Conservation (phyloP, 2,888 invertebrate species). For the Cerastis rubricosa region DNA sequence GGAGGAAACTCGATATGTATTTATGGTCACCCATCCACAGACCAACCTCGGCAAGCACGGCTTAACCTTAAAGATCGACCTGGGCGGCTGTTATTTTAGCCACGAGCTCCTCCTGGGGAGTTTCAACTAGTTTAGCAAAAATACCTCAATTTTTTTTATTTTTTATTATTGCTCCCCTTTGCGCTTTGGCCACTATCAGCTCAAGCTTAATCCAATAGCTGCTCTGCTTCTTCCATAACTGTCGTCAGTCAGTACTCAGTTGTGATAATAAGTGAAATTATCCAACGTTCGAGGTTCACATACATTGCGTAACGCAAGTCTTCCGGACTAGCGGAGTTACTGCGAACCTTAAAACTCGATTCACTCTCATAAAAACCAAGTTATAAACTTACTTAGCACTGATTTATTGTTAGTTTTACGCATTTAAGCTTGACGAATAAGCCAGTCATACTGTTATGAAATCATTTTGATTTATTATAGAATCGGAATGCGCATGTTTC, state of each 20-base stretch:
- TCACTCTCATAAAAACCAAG: constrained; percentile 13
- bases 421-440: constrained; percentile 35
- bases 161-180: background rate
- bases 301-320: constrained; percentile 49
- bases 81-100: too few relatives aligned
- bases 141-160: background rate
- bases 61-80: too few relatives aligned
- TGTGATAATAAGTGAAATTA: constrained; percentile 49
- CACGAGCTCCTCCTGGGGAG: background rate
- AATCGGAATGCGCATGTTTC: constrained; percentile 40
- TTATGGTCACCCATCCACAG: too few relatives aligned
- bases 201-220: background rate
- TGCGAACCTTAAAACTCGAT: constrained; percentile 6
- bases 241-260: background rate
- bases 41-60: too few relatives aligned
- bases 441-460: constrained; percentile 35
- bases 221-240: background rate
- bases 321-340: constrained; percentile 37
- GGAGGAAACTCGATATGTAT: too few relatives aligned
- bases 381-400: constrained; percentile 7
- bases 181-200: background rate
- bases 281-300: background rate
- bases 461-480: constrained; percentile 36
- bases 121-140: background rate
- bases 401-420: constrained; percentile 24